Base-by-base conservation (phyloP, 2,797 vertebrate species). In the Pelodytes ibericus region DNA sequence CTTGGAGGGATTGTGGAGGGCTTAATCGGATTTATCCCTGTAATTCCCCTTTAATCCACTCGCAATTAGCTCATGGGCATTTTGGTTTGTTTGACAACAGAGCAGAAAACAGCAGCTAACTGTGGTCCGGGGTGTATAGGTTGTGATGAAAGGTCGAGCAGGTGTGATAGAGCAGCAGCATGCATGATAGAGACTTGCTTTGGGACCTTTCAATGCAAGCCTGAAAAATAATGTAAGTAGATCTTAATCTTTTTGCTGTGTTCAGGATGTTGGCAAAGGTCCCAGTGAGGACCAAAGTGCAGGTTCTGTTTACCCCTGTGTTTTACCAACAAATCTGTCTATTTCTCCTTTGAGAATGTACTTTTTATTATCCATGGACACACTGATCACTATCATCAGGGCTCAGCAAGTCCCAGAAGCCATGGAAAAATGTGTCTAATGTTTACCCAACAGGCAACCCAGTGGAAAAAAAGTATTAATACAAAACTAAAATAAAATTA, bases 11-110 rank as follows among this genome's bases (percentile, higher is more conserved):
- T 44, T 44, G 31, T 0, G 53, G 72, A 62, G 72, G 59, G 18
- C 67, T 0, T 60, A 74, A 69, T 59, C 67, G 24, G 22, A 72
- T 44, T 84, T 58, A n/a, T 30, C 67, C 26, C 49, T 57, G 30
- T 77, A 58, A 84, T 70, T 47, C 66, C 3, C 22, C 6, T 44
- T 29, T 59, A 16, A 77, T 67, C 61, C 53, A 58, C 2, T 4
- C 77, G 0, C 3, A 44, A 2, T 22, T 16, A 15, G 2, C 8
- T 81, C n/a, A 0, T 70, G 0, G 63, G 3, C 39, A 20, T 47
- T 10, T 30, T 65, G 22, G 62, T 74, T 3, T 44, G 44, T 67
- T 47, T 57, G 33, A 60, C 51, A 74, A 25, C 72, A 13, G 39
- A 24, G 51, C 26, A 59, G 62, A 74, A 26, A 59, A 59, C 33